Conservation (phyloP, 2,797 vertebrate genomes). For the Pantherophis vulpinus region DNA sequence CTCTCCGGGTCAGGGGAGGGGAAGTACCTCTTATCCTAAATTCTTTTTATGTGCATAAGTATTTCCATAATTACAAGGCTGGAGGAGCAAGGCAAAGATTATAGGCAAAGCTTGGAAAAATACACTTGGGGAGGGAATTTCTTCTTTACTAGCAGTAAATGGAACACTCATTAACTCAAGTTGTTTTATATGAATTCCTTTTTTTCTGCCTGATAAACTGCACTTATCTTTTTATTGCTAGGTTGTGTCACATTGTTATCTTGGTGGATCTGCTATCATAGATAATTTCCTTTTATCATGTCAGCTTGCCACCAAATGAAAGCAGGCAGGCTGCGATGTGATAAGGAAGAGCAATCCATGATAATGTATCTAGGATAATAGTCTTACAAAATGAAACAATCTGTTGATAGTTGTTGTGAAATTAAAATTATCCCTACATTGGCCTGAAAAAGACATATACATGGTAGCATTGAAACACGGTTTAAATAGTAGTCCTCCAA, state of each 20-base stretch:
- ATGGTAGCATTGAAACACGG: neutral
- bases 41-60: neutral
- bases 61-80: neutral
- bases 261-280: constrained; percentile 20
- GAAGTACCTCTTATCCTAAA: neutral
- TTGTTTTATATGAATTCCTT: neutral
- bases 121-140: neutral
- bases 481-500: neutral
- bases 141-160: neutral
- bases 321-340: neutral
- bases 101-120: neutral
- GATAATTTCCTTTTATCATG: constrained; percentile 15
- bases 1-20: neutral
- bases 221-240: constrained; percentile 18
- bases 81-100: neutral
- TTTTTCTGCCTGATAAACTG: constrained; percentile 4
- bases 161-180: constrained; percentile 5
- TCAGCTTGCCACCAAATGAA: neutral
- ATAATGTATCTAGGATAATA: constrained; percentile 1
- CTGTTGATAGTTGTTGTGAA: constrained; percentile 9
- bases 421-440: neutral
- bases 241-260: constrained; percentile 34
- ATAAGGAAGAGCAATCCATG: constrained; percentile 4
- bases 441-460: neutral
- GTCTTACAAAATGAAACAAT: constrained; percentile 16